phyloP scores from a whole-genome alignment of 1,140 invertebrate genomes.

The Hylaeus anthracinus region DNA sequence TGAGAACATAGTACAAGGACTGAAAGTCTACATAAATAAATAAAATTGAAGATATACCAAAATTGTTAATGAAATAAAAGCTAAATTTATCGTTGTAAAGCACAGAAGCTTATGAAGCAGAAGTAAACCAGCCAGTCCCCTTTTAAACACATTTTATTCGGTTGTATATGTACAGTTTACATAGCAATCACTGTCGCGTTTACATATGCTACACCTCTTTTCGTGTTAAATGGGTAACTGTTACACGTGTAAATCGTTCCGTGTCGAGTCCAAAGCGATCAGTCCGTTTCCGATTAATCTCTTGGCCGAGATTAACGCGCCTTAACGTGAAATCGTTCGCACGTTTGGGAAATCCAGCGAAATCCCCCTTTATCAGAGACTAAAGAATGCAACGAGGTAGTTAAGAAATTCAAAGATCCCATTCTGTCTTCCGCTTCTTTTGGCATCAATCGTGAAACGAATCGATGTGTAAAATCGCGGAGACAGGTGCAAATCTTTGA shows the following conservation, averaged over 20 bases:
- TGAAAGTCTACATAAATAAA: no score
- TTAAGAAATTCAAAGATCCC: slow-evolving; percentile 5
- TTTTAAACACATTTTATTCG: slow-evolving; percentile 63
- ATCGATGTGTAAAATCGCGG: background rate
- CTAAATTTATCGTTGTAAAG: background rate
- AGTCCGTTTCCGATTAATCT: slow-evolving; percentile 9
- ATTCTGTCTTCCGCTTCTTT: slow-evolving; percentile 1
- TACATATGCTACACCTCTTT: slow-evolving; percentile 53
- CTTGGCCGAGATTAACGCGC: background rate
- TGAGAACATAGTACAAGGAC: no score
- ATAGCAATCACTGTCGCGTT: slow-evolving; percentile 47
- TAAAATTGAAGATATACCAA: no score
- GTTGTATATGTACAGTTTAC: slow-evolving; percentile 51
- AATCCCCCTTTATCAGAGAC: background rate
- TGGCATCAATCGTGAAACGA: background rate
- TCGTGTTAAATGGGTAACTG: slow-evolving; percentile 42
- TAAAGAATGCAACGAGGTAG: slow-evolving; percentile 23
- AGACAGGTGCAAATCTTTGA: background rate
- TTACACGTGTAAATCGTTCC: slow-evolving; percentile 32
- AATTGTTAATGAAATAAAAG: no score
- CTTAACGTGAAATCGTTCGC: background rate
- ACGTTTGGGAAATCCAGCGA: background rate
- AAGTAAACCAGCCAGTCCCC: background rate
- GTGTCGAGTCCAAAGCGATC: slow-evolving; percentile 23
- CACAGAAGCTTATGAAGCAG: no score